A percentile compares a stretch with the other conserved stretches of the same genome.
Conservation (phyloP, 2,888 invertebrate species). For the Calameuta idolon region DNA sequence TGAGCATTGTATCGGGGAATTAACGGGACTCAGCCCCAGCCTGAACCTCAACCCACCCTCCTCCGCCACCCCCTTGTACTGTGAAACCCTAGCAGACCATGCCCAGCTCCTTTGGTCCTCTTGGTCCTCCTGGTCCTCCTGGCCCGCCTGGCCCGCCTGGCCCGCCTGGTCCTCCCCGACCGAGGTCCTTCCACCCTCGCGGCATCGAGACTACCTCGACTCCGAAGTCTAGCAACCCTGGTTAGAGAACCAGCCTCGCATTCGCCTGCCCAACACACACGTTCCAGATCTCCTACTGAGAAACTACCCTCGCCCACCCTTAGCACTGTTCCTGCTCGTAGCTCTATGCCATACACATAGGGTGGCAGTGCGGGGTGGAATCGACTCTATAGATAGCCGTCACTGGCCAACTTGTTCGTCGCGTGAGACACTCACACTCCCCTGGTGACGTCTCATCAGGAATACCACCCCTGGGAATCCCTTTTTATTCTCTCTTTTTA, state of each 20-base stretch:
- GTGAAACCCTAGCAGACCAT: background rate
- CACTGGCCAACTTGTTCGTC: background rate
- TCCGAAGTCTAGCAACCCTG: slow-evolving; percentile 18
- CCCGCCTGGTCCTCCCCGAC: slow-evolving; percentile 1
- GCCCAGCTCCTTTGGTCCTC: background rate
- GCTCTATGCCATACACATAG: background rate
- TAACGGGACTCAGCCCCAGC: slow-evolving; percentile 55
- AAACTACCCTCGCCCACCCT: slow-evolving; percentile 21
- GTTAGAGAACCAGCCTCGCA: slow-evolving; percentile 9
- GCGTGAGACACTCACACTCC: slow-evolving; percentile 22
- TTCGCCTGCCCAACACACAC: slow-evolving; percentile 19
- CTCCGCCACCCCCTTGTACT: background rate
- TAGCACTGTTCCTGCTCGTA: slow-evolving; percentile 17
- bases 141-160: too few relatives aligned
- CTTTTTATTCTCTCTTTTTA: background rate
- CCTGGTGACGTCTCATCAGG: background rate
- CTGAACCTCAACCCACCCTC: slow-evolving; percentile 12
- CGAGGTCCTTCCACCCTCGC: slow-evolving; percentile 29
- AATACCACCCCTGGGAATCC: background rate
- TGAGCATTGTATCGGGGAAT: slow-evolving; percentile 68
- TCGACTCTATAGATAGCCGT: background rate
- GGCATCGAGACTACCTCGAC: slow-evolving; percentile 16
- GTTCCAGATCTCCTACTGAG: slow-evolving; percentile 23
- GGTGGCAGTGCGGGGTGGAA: background rate
- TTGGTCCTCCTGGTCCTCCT: slow-evolving; percentile 2